Evolutionary conservation across 2,888 invertebrate genomes (phyloP).

Genomic region (Pristionchus exspectatus): DNA sequence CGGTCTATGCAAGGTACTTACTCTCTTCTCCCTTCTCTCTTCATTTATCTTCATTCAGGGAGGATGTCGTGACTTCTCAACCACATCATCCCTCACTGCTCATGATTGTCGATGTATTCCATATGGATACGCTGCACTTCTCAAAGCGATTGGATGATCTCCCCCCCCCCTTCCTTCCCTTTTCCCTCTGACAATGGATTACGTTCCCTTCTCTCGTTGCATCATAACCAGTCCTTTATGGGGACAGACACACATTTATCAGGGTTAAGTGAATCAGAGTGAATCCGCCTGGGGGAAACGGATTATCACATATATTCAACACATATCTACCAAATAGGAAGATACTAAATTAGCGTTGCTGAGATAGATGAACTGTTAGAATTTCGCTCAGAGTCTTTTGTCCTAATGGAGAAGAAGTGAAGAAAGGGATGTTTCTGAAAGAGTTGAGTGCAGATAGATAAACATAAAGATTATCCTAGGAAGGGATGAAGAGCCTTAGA

Average conservation of each 20-base stretch:
- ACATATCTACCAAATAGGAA: background rate
- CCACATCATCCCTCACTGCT: slow-evolving; percentile 42
- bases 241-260: slow-evolving; percentile 32
- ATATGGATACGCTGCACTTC: slow-evolving; percentile 54
- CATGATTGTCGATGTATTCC: slow-evolving; percentile 55
- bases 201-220: background rate
- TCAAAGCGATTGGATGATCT: slow-evolving; percentile 45
- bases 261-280: slow-evolving; percentile 40
- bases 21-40: background rate
- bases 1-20: slow-evolving; percentile 50
- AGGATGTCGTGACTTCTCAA: slow-evolving; percentile 53
- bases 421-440: background rate
- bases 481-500: background rate
- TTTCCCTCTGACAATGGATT: slow-evolving; percentile 32
- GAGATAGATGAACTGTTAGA: background rate
- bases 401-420: background rate
- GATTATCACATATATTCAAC: background rate
- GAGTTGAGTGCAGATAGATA: background rate
- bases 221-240: slow-evolving; percentile 46
- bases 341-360: background rate
- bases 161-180: background rate
- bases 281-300: background rate
- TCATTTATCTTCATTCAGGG: background rate
- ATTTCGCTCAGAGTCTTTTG: background rate
- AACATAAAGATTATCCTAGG: background rate